Evolutionary conservation across 2,888 invertebrate species (phyloP).

Genomic region (Steinernema carpocapsae): DNA sequence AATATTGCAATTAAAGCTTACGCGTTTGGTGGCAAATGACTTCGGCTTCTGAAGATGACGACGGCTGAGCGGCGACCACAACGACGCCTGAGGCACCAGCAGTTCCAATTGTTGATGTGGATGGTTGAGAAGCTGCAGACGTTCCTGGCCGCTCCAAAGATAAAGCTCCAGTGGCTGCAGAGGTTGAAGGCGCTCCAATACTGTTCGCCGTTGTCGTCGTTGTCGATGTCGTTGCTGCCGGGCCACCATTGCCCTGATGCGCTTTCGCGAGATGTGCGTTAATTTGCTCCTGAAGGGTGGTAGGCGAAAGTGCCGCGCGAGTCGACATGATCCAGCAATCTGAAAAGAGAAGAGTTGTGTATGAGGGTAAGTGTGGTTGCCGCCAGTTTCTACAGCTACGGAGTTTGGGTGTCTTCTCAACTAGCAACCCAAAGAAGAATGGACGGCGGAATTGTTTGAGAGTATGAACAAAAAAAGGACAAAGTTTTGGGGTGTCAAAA

Average conservation of each 20-base stretch:
- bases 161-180: no score
- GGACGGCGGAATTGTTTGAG: not conserved
- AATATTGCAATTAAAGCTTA: conserved; percentile 17
- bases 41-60: not conserved
- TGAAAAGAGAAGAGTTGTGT: conserved; percentile 47
- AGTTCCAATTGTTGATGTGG: not conserved
- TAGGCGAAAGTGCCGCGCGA: conserved; percentile 60
- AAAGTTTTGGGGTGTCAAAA: conserved; percentile 34
- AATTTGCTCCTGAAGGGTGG: conserved; percentile 61
- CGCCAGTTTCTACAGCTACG: not conserved
- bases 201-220: conserved; percentile 47
- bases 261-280: conserved; percentile 27
- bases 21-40: conserved; percentile 21
- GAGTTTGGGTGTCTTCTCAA: no score
- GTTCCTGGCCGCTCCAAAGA: no score
- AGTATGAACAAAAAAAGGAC: not conserved
- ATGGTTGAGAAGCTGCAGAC: conserved; percentile 1
- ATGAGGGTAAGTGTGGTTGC: not conserved
- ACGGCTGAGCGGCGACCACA: no score
- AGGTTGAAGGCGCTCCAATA: conserved; percentile 37
- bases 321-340: conserved; percentile 68
- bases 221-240: conserved; percentile 42
- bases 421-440: no score
- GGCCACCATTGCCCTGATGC: conserved; percentile 27
- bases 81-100: no score